Evolutionary conservation across 1,140 invertebrate genomes (phyloP), one percentile per base, ranked within the genome.

Genomic region (Zaprionus inermis): DNA sequence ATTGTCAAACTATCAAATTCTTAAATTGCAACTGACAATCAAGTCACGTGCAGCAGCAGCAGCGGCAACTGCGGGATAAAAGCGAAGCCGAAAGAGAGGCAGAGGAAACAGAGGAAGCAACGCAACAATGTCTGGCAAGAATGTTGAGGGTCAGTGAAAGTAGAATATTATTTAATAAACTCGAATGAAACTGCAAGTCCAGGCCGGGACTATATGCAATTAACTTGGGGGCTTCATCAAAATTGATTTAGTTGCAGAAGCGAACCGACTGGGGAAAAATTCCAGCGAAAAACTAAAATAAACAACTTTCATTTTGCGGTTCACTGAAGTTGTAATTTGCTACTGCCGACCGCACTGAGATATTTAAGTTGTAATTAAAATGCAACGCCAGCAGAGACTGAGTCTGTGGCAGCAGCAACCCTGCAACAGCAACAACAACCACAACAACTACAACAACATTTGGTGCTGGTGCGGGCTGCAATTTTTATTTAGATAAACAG

Each of bases 351-450:
- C 72, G 79, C 76, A 81, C 79, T 71, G 80, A 81, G 84, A 81
- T 89, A 89, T 89, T 89, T 89, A 89, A 89, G 79, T 79, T 89
- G 78, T 89, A 89, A 89, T 89, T 89, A 89, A 89, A 89, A 89
- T 89, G 85, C 84, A 89, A 70, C 78, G 65, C 22, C 70, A 68
- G 66, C 66, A 78, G 55, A 46, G 46, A 49, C 30, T 76, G 55
- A 46, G 46, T 49, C 34, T 68, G 32, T 52, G 34, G 22, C 52
- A 49, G n/a, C 16, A 41, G 28, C 30, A 76, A 28, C 60, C 38
- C 51, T 20, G 32, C 14, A 71, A 51, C 64, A 32, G n/a, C 63
- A 36, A 10, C 34, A 71, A 20, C 36, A 20, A 22, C 18, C 67
- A 49, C 66, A 24, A n/a, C 34, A 32, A 11, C 20, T 10, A 28